A percentile compares a stretch with the other conserved stretches of the same genome.
Conservation (phyloP, 1,140 invertebrate species). For the Proales similis region DNA sequence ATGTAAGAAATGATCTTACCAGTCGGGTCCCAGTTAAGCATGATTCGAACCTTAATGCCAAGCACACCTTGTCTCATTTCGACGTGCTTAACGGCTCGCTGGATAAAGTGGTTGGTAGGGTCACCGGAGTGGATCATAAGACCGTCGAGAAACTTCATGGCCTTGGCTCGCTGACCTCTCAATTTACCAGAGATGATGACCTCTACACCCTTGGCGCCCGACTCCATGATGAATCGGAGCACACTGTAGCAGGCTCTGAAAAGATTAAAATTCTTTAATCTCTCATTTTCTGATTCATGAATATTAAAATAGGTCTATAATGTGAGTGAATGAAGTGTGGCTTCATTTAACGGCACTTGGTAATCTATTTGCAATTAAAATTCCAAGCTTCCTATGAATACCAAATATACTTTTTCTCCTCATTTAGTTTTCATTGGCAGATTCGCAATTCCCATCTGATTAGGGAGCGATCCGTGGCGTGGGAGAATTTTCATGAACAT, state of each 20-base stretch:
- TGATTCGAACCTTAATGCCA: conserved; percentile 96
- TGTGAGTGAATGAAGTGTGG: no score
- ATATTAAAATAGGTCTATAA: not conserved
- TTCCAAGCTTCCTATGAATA: conserved; percentile 9
- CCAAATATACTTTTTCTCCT: not conserved
- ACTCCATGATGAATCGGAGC: conserved; percentile 98
- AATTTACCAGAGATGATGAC: conserved; percentile 98
- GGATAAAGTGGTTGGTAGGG: conserved; percentile 95
- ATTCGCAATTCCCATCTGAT: not conserved
- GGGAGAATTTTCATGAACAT: no score
- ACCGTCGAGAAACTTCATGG: conserved; percentile 99
- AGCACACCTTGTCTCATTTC: conserved; percentile 82
- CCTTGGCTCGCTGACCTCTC: conserved; percentile 95
- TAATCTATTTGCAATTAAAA: not conserved
- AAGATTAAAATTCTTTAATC: conserved; percentile 6
- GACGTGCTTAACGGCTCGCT: conserved; percentile 92
- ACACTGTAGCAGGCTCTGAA: conserved; percentile 94
- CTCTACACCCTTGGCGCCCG: conserved; percentile 87
- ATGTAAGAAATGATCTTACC: conserved; percentile 59
- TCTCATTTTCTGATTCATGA: not conserved
- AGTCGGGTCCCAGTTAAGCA: conserved; percentile 93
- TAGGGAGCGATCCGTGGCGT: conserved; percentile 20
- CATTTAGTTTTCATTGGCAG: conserved; percentile 5
- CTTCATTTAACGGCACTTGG: conserved; percentile 21
- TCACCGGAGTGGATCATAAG: conserved; percentile 99